Evolutionary conservation across 2,888 invertebrate species (phyloP).

Genomic region (Andricus curvator): DNA sequence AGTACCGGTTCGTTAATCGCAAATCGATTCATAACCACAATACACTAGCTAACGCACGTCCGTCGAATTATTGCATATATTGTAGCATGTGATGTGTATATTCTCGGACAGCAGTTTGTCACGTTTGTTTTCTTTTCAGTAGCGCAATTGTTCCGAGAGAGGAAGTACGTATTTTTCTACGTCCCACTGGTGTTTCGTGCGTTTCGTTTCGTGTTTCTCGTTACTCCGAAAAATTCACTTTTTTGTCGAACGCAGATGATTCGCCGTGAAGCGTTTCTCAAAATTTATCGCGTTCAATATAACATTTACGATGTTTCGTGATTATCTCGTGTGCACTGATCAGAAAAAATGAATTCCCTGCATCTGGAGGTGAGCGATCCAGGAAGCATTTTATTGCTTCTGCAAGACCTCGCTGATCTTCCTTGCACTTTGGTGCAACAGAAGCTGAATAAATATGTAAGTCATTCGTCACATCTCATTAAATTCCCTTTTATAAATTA

Average conservation of each 20-base stretch:
- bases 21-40: slow-evolving; percentile 10
- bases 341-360: slow-evolving; percentile 54
- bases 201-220: slow-evolving; percentile 11
- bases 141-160: slow-evolving; percentile 35
- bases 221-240: slow-evolving; percentile 1
- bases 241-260: slow-evolving; percentile 27
- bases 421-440: slow-evolving; percentile 79
- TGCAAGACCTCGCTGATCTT: slow-evolving; percentile 67
- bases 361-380: slow-evolving; percentile 47
- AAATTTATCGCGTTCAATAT: slow-evolving; percentile 9
- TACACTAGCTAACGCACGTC: not conserved
- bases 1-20: slow-evolving; percentile 19
- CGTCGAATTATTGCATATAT: slow-evolving; percentile 18
- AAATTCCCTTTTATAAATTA: not conserved
- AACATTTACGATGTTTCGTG: slow-evolving; percentile 37
- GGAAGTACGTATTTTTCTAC: slow-evolving; percentile 39
- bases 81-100: slow-evolving; percentile 31
- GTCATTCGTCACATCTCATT: slow-evolving; percentile 59
- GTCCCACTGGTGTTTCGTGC: slow-evolving; percentile 27
- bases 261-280: slow-evolving; percentile 28
- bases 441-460: slow-evolving; percentile 83
- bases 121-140: slow-evolving; percentile 41
- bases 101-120: slow-evolving; percentile 21
- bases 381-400: slow-evolving; percentile 61
- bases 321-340: slow-evolving; percentile 23